Evolutionary conservation across 2,113 vertebrate genomes (phyloP).

Genomic region (Echinops telfairi): DNA sequence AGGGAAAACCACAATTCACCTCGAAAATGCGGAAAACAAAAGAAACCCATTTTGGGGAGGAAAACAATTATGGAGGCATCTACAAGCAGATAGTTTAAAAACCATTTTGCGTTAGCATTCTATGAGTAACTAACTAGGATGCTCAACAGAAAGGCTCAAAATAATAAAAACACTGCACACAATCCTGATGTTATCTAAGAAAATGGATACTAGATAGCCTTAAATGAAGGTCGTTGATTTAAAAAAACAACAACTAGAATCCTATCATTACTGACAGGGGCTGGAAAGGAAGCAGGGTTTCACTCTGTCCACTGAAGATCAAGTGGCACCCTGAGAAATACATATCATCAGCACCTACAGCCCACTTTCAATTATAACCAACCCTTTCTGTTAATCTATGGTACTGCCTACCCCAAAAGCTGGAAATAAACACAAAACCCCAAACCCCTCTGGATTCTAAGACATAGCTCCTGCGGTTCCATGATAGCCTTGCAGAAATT

Average conservation of each 20-base stretch:
- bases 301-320: conserved; percentile 52
- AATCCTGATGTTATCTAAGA: conserved; percentile 67
- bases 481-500: conserved; percentile 76
- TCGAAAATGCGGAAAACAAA: conserved; percentile 86
- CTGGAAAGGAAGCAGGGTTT: conserved; percentile 69
- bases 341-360: neutral
- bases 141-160: conserved; percentile 32
- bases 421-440: conserved; percentile 37
- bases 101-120: conserved; percentile 49
- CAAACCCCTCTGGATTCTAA: conserved; percentile 23
- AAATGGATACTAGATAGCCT: conserved; percentile 63
- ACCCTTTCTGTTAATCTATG: conserved; percentile 31
- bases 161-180: conserved; percentile 19
- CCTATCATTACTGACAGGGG: conserved; percentile 71
- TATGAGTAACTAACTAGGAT: conserved; percentile 22
- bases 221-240: conserved; percentile 81
- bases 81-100: conserved; percentile 58
- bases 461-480: conserved; percentile 10
- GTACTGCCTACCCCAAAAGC: neutral
- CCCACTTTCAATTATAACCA: conserved; percentile 44
- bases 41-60: conserved; percentile 65
- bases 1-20: conserved; percentile 86
- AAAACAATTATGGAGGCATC: conserved; percentile 62
- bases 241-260: neutral
- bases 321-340: conserved; percentile 57